Evolutionary conservation across 2,113 vertebrate species (phyloP).

Genomic region (Coptodon rendalli): DNA sequence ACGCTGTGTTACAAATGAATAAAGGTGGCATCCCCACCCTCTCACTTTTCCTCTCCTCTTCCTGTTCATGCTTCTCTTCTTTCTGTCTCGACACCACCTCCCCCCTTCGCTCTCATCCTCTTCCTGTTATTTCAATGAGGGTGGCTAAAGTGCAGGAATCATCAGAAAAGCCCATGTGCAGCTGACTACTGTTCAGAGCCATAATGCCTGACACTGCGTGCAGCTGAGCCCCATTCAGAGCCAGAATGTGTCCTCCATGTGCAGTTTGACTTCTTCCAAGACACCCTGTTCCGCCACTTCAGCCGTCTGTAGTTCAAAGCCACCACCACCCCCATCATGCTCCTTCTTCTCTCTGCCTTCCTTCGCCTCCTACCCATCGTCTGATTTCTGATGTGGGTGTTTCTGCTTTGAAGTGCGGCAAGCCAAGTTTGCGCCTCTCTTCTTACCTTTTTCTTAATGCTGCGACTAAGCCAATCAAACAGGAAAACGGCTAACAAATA

Average conservation of each 20-base stretch:
- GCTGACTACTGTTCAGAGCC: conserved; percentile 47
- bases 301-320: conserved; percentile 5
- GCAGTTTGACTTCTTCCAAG: background rate
- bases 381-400: background rate
- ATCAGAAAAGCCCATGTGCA: conserved; percentile 21
- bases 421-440: background rate
- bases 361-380: background rate
- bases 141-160: conserved; percentile 32
- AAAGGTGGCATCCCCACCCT: background rate
- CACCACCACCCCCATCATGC: background rate
- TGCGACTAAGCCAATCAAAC: background rate
- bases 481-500: background rate
- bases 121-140: conserved; percentile 33
- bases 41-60: background rate
- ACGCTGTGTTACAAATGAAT: background rate
- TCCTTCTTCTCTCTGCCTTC: background rate
- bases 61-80: background rate
- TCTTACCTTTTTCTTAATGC: background rate
- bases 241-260: conserved; percentile 5
- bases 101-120: background rate
- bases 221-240: conserved; percentile 57
- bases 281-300: conserved; percentile 39
- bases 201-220: conserved; percentile 10
- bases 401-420: background rate
- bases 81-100: background rate